These are phyloP conservation scores for Trachelus iudaicus DNA, from an alignment of 2,888 invertebrate species.

Conservation along the genomic window DNA sequence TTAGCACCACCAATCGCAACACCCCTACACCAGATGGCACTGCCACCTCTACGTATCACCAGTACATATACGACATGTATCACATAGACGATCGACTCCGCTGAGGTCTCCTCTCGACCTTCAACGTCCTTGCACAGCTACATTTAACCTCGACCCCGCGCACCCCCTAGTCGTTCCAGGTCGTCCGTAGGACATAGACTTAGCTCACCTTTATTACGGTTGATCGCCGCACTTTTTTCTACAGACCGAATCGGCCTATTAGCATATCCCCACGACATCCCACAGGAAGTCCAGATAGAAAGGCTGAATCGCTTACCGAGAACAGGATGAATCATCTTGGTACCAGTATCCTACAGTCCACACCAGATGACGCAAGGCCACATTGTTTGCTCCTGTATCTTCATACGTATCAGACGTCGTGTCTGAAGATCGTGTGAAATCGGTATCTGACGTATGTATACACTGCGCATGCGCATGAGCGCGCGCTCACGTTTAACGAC, in stretches of 20 bases:
- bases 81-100: background rate
- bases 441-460: background rate
- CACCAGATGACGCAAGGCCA: background rate
- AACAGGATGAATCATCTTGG: background rate
- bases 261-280: background rate
- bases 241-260: background rate
- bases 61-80: background rate
- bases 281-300: background rate
- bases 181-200: background rate
- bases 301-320: background rate
- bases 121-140: background rate
- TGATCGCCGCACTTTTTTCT: background rate
- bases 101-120: background rate
- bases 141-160: background rate
- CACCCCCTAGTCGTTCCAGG: background rate
- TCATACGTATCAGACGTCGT: background rate
- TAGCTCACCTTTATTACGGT: background rate
- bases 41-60: background rate
- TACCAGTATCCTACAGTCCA: background rate
- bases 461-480: background rate
- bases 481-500: background rate
- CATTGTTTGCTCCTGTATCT: background rate
- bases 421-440: background rate
- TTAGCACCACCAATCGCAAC: background rate
- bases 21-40: background rate